Evolutionary conservation across 2,888 invertebrate species (phyloP), one percentile per base, ranked within the genome.

Genomic region (Drepanosiphum platanoidis): DNA sequence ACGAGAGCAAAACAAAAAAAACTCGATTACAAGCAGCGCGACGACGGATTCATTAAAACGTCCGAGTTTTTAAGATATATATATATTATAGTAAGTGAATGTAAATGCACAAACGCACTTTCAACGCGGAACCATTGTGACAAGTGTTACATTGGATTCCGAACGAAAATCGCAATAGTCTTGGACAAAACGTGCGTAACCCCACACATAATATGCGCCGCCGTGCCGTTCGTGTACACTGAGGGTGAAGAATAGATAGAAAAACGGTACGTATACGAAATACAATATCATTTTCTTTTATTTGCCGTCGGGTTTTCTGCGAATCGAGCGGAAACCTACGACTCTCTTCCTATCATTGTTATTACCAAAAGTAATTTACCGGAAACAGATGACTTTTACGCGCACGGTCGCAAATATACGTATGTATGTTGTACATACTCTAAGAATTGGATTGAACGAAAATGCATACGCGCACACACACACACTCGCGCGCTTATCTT

Each of bases 371-470:
- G 82, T n/a, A n/a, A 34, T 74, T 74, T 83, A 64, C 74, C 61
- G 66, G 74, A 46, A 83, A 66, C 46, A 7, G 74, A 64, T 42
- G 34, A 46, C 52, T 72, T 5, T 13, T 27, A 32, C 27, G 4
- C 15, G 32, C 8, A 36, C 27, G 1, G 15, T 64, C 34, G 32
- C 15, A 39, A 8, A 77, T 7, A 58, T 15, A 32, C 32, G 39
- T 8, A 8, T 46, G 30, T 46, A 34, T 72, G n/a, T n/a, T 13
- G 46, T 18, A 36, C 3, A 3, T 61, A 30, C 58, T 36, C 22
- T 71, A 18, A 58, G 58, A 81, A 81, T 81, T 71, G 81, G 61
- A 71, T 81, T 81, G 81, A 71, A 71, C 58, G 46, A 11, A 79
- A 70, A 81, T 71, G 32, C 42, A 13, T 66, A 52, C 52, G 9